Evolutionary conservation across 2,113 vertebrate genomes (phyloP), one percentile per base, ranked within the genome.

Genomic region (Puma concolor): DNA sequence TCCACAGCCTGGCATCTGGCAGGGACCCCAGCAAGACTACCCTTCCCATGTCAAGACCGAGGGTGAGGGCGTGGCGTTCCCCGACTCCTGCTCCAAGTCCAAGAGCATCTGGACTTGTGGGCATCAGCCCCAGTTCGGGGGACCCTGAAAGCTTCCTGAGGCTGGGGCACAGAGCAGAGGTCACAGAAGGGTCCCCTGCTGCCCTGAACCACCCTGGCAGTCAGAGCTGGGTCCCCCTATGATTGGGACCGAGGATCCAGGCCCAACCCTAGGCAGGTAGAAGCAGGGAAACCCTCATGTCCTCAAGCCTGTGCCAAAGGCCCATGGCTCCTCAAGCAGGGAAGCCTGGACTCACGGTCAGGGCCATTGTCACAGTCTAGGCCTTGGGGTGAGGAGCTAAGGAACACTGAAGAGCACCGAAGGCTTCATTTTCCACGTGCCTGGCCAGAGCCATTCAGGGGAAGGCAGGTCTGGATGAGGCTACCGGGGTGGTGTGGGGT

Each of bases 251-350:
- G 19, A 36, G 27, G 41, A 44, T 5, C 1, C 48, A 76, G 80
- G 67, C 44, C 29, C 79, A 79, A 25, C 25, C 23, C 19, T 7
- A 48, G 33, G 38, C n/a, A 80, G 76, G 77, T 1, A 2, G 27
- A 48, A 1, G 12, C 12, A 12, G 48, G 48, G 64, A 11, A n/a
- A 52, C 44, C 41, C 16, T 33, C 52, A 33, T 0, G 3, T 1
- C 60, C 41, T 31, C 6, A 3, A 57, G 33, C 48, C 74, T 13
- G 14, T 14, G 69, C 10, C 23, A 17, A 15, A 10, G 84, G 14
- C 57, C 33, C 17, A 7, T 0, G 6, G 64, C 10, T 5, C 36
- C 66, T 36, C 6, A 0, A 31, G 8, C 21, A 27, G 25, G n/a
- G 19, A 71, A 80, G 25, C 86, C 81, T 11, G 13, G n/a, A 23